These are phyloP conservation scores for Pipra filicauda DNA, from an alignment of 2,113 vertebrate species.

Conservation along the genomic window DNA sequence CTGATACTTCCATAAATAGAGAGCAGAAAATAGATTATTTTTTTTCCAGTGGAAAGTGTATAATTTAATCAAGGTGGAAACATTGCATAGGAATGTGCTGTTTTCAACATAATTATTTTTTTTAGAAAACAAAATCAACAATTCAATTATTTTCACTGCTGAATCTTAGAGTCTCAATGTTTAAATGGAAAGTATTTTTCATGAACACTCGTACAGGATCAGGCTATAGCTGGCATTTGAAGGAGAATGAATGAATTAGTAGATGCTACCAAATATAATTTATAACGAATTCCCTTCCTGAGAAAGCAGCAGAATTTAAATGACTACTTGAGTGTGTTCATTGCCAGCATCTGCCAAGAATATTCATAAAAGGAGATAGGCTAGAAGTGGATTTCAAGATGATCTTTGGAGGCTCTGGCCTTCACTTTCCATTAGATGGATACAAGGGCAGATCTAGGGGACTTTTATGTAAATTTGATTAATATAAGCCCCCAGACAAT, in stretches of 20 bases:
- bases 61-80: constrained; percentile 38
- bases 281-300: neutral
- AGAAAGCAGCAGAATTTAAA: constrained; percentile 40
- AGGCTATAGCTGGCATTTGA: neutral
- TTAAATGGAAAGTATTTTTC: neutral
- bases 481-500: neutral
- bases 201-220: neutral
- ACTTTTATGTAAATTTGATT: neutral
- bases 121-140: neutral
- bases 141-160: neutral
- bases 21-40: neutral
- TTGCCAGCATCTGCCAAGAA: neutral
- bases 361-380: neutral
- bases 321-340: neutral
- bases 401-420: neutral
- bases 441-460: neutral
- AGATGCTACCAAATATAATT: constrained; percentile 13
- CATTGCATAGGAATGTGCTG: neutral
- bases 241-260: constrained; percentile 27
- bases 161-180: neutral
- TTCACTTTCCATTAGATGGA: neutral
- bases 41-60: neutral
- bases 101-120: neutral
- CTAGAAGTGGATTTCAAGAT: neutral
- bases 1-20: neutral